Evolutionary conservation across 2,888 invertebrate species (phyloP), one percentile per base, ranked within the genome.

Genomic region (Sinopyrophorus schimmeli): DNA sequence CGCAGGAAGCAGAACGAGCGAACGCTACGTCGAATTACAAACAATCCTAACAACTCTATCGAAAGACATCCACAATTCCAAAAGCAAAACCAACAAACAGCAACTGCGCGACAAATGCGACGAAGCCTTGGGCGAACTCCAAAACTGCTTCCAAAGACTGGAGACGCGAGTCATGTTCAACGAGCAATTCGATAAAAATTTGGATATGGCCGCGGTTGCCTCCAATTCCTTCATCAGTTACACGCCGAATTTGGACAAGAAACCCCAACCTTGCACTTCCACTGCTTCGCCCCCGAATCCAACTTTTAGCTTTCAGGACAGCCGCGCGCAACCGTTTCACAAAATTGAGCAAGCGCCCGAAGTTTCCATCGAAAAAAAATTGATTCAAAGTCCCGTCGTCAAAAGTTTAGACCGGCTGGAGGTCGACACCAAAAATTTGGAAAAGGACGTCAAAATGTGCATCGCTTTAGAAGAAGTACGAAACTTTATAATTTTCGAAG

Each of bases 201-300:
- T 65, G 12, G 65, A 65, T 47, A 37, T 56, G 16, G 60, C 55
- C n/a, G 59, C 61, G 3, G 57, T 62, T 1, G 64, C 62, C 35
- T 63, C 63, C 4, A 53, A 58, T 37, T 63, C 62, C 0, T 63
- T 64, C 23, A 60, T 64, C 5, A 44, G 50, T 16, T 51, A 53
- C 20, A 47, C n/a, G n/a, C n/a, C n/a, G 32, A 5, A 48, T 54
- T 5, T 3, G 3, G 34, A 31, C 17, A 20, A 17, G 23, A 30
- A 28, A 21, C 10, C 12, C 2, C 23, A 30, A 16, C 24, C 20
- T 15, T 6, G 9, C 9, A 9, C 37, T n/a, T 15, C 30, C n/a
- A 16, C 30, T 16, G 2, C 30, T n/a, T n/a, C n/a, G n/a, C n/a
- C n/a, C n/a, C n/a, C n/a, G n/a, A n/a, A n/a, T n/a, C n/a, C n/a